Conservation (phyloP, 2,888 invertebrate genomes). For the Charanyca ferruginea region DNA sequence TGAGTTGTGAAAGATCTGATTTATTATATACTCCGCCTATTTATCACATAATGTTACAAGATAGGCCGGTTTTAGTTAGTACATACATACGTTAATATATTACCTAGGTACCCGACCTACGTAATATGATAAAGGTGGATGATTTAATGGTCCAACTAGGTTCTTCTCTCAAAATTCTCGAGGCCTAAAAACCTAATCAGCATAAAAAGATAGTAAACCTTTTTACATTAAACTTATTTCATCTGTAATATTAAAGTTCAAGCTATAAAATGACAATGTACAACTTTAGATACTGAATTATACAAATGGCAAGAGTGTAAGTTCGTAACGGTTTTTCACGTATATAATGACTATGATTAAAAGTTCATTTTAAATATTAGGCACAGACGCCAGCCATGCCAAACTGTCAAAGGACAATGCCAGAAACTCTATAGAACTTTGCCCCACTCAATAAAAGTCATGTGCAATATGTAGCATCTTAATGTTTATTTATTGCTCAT, state of each 20-base stretch:
- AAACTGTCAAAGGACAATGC: too few relatives aligned
- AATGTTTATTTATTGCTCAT: too few relatives aligned
- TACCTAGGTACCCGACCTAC: too few relatives aligned
- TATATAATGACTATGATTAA: slow-evolving; percentile 14
- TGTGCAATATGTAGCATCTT: too few relatives aligned
- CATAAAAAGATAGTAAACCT: slow-evolving; percentile 37
- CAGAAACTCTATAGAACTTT: too few relatives aligned
- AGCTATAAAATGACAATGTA: slow-evolving; percentile 30
- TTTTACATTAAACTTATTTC: slow-evolving; percentile 32
- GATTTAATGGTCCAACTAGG: neutral
- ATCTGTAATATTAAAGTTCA: slow-evolving; percentile 20
- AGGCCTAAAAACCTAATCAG: slow-evolving; percentile 23
- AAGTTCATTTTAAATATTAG: slow-evolving; percentile 11
- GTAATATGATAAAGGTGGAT: neutral
- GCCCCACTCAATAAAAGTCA: too few relatives aligned
- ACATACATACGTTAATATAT: too few relatives aligned
- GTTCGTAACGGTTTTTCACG: slow-evolving; percentile 1
- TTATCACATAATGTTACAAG: too few relatives aligned
- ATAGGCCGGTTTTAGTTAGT: too few relatives aligned
- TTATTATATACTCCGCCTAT: too few relatives aligned
- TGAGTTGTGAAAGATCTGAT: too few relatives aligned
- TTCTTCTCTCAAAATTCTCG: neutral
- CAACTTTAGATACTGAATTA: slow-evolving; percentile 20
- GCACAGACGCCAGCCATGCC: too few relatives aligned
- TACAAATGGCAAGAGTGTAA: slow-evolving; percentile 1